Evolutionary conservation across 2,113 vertebrate genomes (phyloP), one percentile per base, ranked within the genome.

Genomic region (Alethe castanea): DNA sequence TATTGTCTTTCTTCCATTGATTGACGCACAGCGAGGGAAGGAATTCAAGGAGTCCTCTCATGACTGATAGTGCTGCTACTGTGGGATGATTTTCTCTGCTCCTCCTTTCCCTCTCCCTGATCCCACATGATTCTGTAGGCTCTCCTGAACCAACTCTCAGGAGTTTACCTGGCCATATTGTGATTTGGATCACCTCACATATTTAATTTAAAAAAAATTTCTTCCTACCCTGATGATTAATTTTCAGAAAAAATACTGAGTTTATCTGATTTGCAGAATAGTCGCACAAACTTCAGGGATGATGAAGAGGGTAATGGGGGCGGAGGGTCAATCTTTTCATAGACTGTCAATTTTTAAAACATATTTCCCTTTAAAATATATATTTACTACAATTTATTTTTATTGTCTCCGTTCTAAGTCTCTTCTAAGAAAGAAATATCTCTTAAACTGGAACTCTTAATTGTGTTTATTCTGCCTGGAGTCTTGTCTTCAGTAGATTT

Each of bases 181-280:
- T 56, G 40, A 60, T 36, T 69, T 35, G 64, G 5, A 22, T 65
- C 13, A 61, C 19, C 28, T 52, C 48, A 64, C 4, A 13, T 31
- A 5, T 56, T 44, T 72, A 59, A 52, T 19, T 59, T 12, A 73
- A 76, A 74, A 72, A 59, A 59, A 40, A 8, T 8, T 36, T 15
- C 13, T 36, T 44, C 13, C 8, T 33, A 35, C 5, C 1, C 2
- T 1, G 5, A 10, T 2, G 4, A 33, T 31, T 69, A 48, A 47
- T 86, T 88, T 92, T 86, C 26, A 72, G 44, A 81, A 71, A 47
- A 92, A 29, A 3, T 74, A 12, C 15, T 22, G 4, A 65, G 3
- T 10, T 76, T 7, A 28, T 71, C 22, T 81, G 42, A 38, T 89
- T 81, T 92, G 26, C 12, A 56, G 24, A 36, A n/a, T 1, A 3